phyloP scores from a whole-genome alignment of 2,797 vertebrate species.

The Argya squamiceps region DNA sequence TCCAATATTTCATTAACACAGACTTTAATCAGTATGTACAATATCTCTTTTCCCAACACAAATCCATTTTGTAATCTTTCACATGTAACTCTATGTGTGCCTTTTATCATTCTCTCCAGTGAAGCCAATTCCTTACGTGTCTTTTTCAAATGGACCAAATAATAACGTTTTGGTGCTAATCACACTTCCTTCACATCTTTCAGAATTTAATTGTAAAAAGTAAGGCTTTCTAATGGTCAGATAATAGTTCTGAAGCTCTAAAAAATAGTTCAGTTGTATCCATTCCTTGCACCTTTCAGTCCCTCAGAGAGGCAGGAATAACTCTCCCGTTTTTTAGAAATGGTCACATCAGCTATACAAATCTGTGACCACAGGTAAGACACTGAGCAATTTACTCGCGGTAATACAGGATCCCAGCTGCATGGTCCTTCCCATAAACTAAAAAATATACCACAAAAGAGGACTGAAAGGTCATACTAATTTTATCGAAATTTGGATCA shows the following conservation, averaged over 20 bases:
- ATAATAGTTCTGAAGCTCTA: neutral
- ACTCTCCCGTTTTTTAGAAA: neutral
- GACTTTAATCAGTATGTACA: slow-evolving; percentile 23
- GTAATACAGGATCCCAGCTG: neutral
- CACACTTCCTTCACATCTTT: neutral
- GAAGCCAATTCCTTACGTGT: neutral
- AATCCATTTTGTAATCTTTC: neutral
- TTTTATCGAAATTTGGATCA: slow-evolving; percentile 51
- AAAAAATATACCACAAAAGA: neutral
- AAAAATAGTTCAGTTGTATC: neutral
- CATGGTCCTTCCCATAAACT: neutral
- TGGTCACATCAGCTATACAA: neutral
- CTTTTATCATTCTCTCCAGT: neutral
- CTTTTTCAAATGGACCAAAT: neutral
- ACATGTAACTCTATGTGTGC: neutral
- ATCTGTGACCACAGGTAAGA: neutral
- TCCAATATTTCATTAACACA: neutral
- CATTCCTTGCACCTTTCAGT: neutral
- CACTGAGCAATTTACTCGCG: neutral
- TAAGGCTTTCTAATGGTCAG: neutral
- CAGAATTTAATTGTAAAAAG: neutral
- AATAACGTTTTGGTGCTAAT: neutral
- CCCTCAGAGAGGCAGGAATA: neutral
- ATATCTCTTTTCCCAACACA: slow-evolving; percentile 16
- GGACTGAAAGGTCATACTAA: slow-evolving; percentile 12